These are phyloP conservation scores for Popillia japonica DNA, from an alignment of 1,140 invertebrate species.

Conservation along the genomic window DNA sequence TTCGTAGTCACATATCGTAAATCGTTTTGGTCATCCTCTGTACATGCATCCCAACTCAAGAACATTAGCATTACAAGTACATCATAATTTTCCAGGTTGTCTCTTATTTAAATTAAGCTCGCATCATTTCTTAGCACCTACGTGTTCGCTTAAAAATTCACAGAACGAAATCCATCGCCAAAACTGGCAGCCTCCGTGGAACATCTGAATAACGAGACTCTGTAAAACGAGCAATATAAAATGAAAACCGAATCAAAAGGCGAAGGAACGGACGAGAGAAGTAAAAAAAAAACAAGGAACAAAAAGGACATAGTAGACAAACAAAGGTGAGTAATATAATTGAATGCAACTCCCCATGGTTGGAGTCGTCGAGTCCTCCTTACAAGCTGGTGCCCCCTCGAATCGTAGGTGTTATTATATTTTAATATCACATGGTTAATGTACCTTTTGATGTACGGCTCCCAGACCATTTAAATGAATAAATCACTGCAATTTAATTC, in stretches of 20 bases:
- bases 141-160: conserved; percentile 10
- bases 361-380: conserved; percentile 7
- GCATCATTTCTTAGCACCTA: conserved; percentile 15
- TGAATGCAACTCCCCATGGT: conserved; percentile 36
- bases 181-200: conserved; percentile 11
- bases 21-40: not conserved
- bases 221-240: not conserved
- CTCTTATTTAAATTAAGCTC: conserved; percentile 3
- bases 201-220: conserved; percentile 24
- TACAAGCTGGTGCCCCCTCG: not conserved
- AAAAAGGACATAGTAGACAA: conserved; percentile 25
- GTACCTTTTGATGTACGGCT: conserved; percentile 45
- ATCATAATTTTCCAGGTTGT: conserved; percentile 10
- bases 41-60: not conserved
- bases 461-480: conserved; percentile 49
- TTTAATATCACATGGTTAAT: conserved; percentile 54
- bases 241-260: not conserved
- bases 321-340: conserved; percentile 39
- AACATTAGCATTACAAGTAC: conserved; percentile 1
- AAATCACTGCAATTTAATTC: conserved; percentile 54
- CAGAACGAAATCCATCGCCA: conserved; percentile 9
- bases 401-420: conserved; percentile 54
- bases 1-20: too few species aligned
- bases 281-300: not conserved
- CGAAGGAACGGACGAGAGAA: not conserved